Percentiles rank a stretch among this genome's conserved stretches.
phyloP scores from a whole-genome alignment of 2,113 vertebrate genomes.

The Pelvicachromis taeniatus region DNA sequence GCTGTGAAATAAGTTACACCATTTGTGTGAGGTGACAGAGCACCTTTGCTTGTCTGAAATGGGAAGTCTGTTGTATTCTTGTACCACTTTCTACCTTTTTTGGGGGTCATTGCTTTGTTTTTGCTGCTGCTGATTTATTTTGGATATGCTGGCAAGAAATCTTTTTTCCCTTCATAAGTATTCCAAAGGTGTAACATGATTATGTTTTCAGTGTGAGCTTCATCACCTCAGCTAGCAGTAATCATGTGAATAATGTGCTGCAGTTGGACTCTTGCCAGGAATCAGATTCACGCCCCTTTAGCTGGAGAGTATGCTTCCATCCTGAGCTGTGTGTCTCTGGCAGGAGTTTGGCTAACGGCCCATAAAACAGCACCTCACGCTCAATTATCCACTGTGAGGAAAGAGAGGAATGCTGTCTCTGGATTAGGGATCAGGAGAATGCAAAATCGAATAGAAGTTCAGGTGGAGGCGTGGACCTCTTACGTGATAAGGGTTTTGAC shows the following conservation, averaged over 20 bases:
- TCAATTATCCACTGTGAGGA: slow-evolving; percentile 52
- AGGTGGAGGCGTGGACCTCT: slow-evolving; percentile 24
- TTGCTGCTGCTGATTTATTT: not conserved
- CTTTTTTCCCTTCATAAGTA: not conserved
- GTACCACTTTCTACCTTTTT: not conserved
- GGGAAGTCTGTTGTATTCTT: not conserved
- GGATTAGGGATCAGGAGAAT: slow-evolving; percentile 58
- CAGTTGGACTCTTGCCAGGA: slow-evolving; percentile 39
- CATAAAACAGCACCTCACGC: slow-evolving; percentile 47
- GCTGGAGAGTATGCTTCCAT: slow-evolving; percentile 33
- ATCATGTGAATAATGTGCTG: slow-evolving; percentile 50
- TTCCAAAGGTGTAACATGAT: not conserved
- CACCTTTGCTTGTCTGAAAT: not conserved
- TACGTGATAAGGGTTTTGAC: not conserved
- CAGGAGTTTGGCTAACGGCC: slow-evolving; percentile 47
- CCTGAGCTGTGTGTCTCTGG: slow-evolving; percentile 24
- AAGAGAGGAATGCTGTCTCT: slow-evolving; percentile 56
- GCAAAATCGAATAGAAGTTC: slow-evolving; percentile 37
- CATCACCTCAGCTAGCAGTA: slow-evolving; percentile 21
- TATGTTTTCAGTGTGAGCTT: slow-evolving; percentile 27
- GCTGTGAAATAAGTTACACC: not conserved
- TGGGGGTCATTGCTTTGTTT: not conserved
- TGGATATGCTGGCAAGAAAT: not conserved
- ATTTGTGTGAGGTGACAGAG: not conserved
- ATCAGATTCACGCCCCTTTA: slow-evolving; percentile 40